These are phyloP conservation scores for Mustela lutreola DNA, from an alignment of 2,113 vertebrate species.

Conservation along the genomic window DNA sequence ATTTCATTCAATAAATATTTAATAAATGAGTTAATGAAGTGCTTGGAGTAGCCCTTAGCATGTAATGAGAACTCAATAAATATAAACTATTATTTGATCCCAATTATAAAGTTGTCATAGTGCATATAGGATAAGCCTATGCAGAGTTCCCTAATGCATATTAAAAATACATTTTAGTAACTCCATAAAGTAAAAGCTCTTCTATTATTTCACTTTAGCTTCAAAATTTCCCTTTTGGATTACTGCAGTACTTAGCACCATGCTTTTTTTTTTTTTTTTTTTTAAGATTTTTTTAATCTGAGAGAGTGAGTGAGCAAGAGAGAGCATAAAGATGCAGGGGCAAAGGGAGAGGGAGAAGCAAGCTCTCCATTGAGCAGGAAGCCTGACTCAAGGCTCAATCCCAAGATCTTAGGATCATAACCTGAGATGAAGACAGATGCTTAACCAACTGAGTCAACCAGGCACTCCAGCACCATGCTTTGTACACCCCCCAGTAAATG, in stretches of 20 bases:
- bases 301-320: too few species aligned
- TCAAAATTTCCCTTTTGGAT: not conserved
- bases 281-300: too few species aligned
- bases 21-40: not conserved
- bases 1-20: not conserved
- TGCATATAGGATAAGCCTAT: not conserved
- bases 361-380: too few species aligned
- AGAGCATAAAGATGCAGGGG: too few species aligned
- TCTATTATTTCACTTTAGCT: not conserved
- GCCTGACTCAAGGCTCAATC: too few species aligned
- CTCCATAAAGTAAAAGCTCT: not conserved
- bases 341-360: too few species aligned
- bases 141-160: not conserved
- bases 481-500: not conserved
- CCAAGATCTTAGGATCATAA: too few species aligned
- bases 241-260: not conserved
- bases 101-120: not conserved
- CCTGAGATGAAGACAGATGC: too few species aligned
- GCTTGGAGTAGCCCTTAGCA: not conserved
- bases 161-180: not conserved
- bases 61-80: not conserved
- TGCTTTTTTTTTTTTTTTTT: too few species aligned
- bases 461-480: not conserved
- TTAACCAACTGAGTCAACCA: too few species aligned
- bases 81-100: slow-evolving; percentile 15